Conservation (phyloP, 2,888 invertebrate species). For the Monoplex corrugatus region DNA sequence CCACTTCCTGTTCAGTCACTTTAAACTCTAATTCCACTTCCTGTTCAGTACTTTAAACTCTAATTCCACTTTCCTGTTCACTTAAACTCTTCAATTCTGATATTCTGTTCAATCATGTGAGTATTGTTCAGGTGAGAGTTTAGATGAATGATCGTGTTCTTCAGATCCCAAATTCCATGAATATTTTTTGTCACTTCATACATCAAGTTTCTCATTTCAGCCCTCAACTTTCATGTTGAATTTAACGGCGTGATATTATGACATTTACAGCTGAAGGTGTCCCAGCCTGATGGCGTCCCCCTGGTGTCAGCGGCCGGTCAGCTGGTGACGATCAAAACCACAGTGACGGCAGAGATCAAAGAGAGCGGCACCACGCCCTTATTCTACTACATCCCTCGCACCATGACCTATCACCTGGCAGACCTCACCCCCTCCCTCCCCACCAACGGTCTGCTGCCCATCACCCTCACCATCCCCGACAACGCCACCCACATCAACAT, state of each 20-base stretch:
- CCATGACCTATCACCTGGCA: constrained; percentile 57
- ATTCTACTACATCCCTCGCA: constrained; percentile 50
- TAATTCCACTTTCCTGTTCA: too few relatives aligned
- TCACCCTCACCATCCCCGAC: constrained; percentile 66
- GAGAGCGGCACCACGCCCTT: constrained; percentile 44
- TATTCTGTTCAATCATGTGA: not conserved
- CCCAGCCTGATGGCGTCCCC: constrained; percentile 76
- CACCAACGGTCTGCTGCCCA: constrained; percentile 66
- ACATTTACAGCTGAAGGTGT: constrained; percentile 70
- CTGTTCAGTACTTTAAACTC: too few relatives aligned
- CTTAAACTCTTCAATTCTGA: too few relatives aligned
- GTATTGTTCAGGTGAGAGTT: too few relatives aligned
- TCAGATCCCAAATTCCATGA: too few relatives aligned
- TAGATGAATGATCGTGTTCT: too few relatives aligned
- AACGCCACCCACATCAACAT: constrained; percentile 67
- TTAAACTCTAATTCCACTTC: too few relatives aligned
- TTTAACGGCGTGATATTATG: too few relatives aligned
- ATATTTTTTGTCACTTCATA: too few relatives aligned
- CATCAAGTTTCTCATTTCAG: too few relatives aligned
- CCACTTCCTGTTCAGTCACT: too few relatives aligned
- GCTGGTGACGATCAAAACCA: constrained; percentile 58
- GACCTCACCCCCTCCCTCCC: constrained; percentile 62
- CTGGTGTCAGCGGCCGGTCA: constrained; percentile 60
- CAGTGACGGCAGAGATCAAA: constrained; percentile 61
- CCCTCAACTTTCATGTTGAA: too few relatives aligned